phyloP scores from a whole-genome alignment of 92 coral and sea anemone species.

The Palythoa heliodiscus region DNA sequence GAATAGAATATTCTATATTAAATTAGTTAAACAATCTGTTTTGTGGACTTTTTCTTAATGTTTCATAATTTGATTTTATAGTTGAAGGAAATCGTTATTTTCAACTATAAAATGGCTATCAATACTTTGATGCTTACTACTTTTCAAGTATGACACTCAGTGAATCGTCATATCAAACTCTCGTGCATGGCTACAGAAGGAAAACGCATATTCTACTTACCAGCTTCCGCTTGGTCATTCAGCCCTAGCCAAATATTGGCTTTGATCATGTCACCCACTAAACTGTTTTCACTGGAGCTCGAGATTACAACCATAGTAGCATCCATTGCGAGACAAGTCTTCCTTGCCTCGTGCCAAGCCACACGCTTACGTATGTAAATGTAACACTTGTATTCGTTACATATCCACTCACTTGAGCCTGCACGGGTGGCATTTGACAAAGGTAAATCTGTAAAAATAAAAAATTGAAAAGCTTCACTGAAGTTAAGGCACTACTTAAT shows the following conservation, averaged over 20 bases:
- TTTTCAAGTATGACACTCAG: too few species aligned
- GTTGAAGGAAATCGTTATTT: too few species aligned
- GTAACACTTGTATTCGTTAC: slow-evolving; percentile 73
- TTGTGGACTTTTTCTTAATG: too few species aligned
- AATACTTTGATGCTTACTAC: too few species aligned
- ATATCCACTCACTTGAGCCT: slow-evolving; percentile 67
- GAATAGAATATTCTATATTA: too few species aligned
- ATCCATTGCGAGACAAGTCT: slow-evolving; percentile 64
- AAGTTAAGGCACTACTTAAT: too few species aligned
- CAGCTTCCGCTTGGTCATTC: slow-evolving; percentile 96
- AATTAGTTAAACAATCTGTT: too few species aligned
- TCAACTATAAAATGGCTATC: too few species aligned
- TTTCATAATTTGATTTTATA: too few species aligned
- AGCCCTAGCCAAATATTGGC: slow-evolving; percentile 88
- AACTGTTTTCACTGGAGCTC: slow-evolving; percentile 59
- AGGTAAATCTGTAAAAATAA: neutral
- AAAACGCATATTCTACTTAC: slow-evolving; percentile 37
- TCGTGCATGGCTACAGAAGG: neutral
- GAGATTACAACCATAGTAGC: slow-evolving; percentile 69
- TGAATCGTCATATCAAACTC: too few species aligned
- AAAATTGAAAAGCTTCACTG: neutral
- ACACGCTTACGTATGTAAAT: slow-evolving; percentile 62
- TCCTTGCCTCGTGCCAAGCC: slow-evolving; percentile 84
- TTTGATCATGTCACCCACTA: slow-evolving; percentile 60
- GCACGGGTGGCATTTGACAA: slow-evolving; percentile 1